Percentiles rank a stretch among this genome's conserved stretches.
Evolutionary conservation across 2,888 invertebrate genomes (phyloP).

Genomic region (Ctena decussata): DNA sequence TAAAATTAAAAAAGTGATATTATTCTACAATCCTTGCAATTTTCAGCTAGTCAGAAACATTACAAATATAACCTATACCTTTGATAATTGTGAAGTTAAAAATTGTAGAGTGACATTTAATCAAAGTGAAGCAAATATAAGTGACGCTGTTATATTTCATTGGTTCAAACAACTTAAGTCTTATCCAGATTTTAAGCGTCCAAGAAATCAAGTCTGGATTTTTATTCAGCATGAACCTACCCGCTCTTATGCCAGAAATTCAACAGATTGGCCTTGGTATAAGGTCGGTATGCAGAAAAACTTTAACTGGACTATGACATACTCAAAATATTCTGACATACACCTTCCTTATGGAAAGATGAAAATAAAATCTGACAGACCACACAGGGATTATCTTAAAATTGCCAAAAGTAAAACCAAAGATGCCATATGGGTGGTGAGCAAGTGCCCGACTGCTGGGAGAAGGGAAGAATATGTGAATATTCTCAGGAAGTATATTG

Average conservation of each 20-base stretch:
- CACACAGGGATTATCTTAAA: not conserved
- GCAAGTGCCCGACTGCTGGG: not conserved
- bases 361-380: not conserved
- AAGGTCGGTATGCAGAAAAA: not conserved
- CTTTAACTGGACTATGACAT: slow-evolving; percentile 3
- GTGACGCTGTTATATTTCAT: slow-evolving; percentile 6
- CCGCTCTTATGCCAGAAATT: not conserved
- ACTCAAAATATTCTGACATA: not conserved
- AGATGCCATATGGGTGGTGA: slow-evolving; percentile 2
- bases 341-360: not conserved
- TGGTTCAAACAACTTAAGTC: not conserved
- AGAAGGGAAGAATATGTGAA: slow-evolving; percentile 1
- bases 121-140: not conserved
- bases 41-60: not conserved
- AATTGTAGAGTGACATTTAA: not conserved
- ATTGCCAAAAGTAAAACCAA: slow-evolving; percentile 7
- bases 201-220: not conserved
- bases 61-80: not conserved
- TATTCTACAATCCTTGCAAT: not conserved
- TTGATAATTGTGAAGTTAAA: not conserved
- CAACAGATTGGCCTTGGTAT: not conserved
- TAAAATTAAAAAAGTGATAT: not conserved
- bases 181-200: not conserved
- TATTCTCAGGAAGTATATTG: not conserved
- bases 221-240: slow-evolving; percentile 1